Base-by-base conservation (phyloP, 2,797 vertebrate genomes). In the Alca torda region DNA sequence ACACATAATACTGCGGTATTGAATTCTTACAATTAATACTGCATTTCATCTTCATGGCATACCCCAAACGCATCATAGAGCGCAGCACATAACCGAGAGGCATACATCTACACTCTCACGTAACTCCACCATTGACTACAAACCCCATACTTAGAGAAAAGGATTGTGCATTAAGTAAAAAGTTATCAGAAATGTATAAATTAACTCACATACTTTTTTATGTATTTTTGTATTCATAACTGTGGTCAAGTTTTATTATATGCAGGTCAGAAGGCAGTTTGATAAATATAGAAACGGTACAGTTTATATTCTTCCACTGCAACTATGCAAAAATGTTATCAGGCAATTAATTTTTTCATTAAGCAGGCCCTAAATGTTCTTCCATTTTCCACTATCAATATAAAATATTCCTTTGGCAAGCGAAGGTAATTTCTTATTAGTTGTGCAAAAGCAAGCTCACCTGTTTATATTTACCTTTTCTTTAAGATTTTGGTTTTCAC, bases 301-400 rank as follows among this genome's bases (percentile, higher is more conserved):
- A 87, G 87, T 96, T 89, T 91, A 64, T 83, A 68, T 41, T 94
- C 33, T 76, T 68, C 51, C 41, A 61, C 39, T 80, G 80, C 45
- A 85, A 45, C 41, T 88, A 61, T 64, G 46, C 23, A 70, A 88
- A 91, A 95, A 84, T 46, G 13, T 90, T 96, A 97, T 95, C 92
- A 95, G 86, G 82, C 84, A 96, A 97, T 96, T 97, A 96, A 70
- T 92, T 96, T 95, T 96, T 97, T 96, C 94, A 94, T 97, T 96
- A 96, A 74, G 57, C 69, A 59, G 16, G 25, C 31, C 53, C 19
- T 95, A 92, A 94, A 84, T 96, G 72, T 81, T 85, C 61, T 92
- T 68, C 50, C 8, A 41, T 86, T 95, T 96, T 84, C 30, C 60
- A 54, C 72, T 96, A 88, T 92, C 89, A 96, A 89, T 72, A 90